phyloP scores from a whole-genome alignment of 2,888 invertebrate species.

The Gandaritis pyraliata region DNA sequence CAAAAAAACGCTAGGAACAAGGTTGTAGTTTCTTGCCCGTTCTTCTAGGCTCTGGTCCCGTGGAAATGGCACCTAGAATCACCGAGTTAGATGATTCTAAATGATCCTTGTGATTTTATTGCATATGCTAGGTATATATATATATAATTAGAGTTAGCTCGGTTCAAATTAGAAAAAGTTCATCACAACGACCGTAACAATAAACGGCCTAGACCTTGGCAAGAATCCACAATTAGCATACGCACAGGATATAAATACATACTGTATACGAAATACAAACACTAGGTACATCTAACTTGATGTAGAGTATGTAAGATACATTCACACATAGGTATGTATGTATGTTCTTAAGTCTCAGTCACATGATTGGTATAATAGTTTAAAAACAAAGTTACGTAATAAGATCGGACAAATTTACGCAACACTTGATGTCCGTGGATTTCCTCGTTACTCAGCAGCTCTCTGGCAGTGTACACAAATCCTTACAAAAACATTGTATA shows the following conservation, averaged over 20 bases:
- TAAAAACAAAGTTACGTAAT: conserved; percentile 61
- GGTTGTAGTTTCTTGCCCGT: too few relatives aligned
- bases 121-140: too few relatives aligned
- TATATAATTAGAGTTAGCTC: conserved; percentile 4
- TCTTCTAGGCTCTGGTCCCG: too few relatives aligned
- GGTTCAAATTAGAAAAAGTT: conserved; percentile 51
- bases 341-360: conserved; percentile 36
- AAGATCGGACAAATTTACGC: conserved; percentile 56
- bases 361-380: conserved; percentile 50
- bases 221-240: conserved; percentile 73
- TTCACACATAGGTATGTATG: background rate
- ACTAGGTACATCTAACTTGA: background rate
- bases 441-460: conserved; percentile 47
- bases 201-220: conserved; percentile 78
- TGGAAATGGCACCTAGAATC: too few relatives aligned
- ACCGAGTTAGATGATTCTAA: too few relatives aligned
- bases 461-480: conserved; percentile 55
- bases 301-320: background rate
- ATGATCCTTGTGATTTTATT: too few relatives aligned
- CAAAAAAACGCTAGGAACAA: too few relatives aligned
- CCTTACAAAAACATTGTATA: conserved; percentile 68
- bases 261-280: background rate
- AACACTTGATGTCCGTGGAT: conserved; percentile 48
- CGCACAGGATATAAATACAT: conserved; percentile 53
- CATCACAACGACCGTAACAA: conserved; percentile 59